phyloP scores from a whole-genome alignment of 2,797 vertebrate genomes.

The Miichthys miiuy region DNA sequence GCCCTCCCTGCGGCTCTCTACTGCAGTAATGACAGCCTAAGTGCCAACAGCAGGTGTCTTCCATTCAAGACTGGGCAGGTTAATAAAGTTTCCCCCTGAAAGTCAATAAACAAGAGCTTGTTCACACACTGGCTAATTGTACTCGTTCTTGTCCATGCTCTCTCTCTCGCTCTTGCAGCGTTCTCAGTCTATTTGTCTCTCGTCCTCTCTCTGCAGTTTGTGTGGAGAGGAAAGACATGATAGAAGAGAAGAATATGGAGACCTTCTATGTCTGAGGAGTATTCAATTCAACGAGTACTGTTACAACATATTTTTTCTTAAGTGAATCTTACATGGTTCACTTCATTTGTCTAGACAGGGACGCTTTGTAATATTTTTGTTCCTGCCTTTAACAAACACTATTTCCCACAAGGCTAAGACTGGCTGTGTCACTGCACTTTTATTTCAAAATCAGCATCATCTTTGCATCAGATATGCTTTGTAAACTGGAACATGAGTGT shows the following conservation, averaged over 20 bases:
- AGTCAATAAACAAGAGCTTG: conserved; percentile 87
- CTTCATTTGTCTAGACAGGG: conserved; percentile 13
- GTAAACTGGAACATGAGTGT: conserved; percentile 13
- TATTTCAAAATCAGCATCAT: conserved; percentile 20
- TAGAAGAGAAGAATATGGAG: background rate
- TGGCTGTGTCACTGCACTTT: conserved; percentile 2
- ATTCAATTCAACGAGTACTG: background rate
- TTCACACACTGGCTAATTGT: conserved; percentile 85
- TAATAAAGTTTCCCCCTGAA: conserved; percentile 86
- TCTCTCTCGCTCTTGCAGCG: conserved; percentile 6
- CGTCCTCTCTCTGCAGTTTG: conserved; percentile 23
- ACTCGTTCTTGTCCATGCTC: conserved; percentile 48
- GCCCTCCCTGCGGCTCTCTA: conserved; percentile 76
- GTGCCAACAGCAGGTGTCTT: conserved; percentile 88
- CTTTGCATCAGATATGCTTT: conserved; percentile 41
- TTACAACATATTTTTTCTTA: conserved; percentile 4
- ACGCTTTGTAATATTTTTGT: conserved; percentile 1
- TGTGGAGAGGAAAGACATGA: conserved; percentile 23
- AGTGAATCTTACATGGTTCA: background rate
- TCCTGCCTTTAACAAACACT: background rate
- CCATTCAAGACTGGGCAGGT: conserved; percentile 85
- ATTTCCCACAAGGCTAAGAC: conserved; percentile 9
- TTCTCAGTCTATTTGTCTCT: conserved; percentile 20
- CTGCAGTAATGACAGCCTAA: conserved; percentile 83
- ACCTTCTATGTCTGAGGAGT: background rate